Evolutionary conservation across 2,888 invertebrate genomes (phyloP), one percentile per base, ranked within the genome.

Genomic region (Tetragonula carbonaria): DNA sequence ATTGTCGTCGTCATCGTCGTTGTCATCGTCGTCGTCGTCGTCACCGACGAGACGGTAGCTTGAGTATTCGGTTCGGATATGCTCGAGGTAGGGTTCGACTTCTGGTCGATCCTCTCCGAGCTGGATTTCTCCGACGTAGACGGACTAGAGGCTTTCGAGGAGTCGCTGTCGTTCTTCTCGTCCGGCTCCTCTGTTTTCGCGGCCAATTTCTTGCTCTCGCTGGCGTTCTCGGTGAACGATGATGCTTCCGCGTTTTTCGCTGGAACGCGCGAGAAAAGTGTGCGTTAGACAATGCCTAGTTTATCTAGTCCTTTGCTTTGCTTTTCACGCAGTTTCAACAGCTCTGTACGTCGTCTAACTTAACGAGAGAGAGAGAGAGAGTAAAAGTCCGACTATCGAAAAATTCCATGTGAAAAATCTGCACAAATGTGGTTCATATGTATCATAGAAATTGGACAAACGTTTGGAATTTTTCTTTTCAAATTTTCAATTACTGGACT

Each of bases 121-220:
- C 93, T 94, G 33, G 94, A 94, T 62, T 93, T 94, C 70, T 93
- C 94, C 28, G 93, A 94, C 11, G 93, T 92, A 11, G 93, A 92
- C 2, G 93, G 92, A 74, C 93, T 93, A 78, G 93, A 92, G 5
- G 91, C 88, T 78, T 92, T 91, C 8, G 93, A 93, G 18, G 91
- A 89, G 38, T 87, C 76, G 70, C 91, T 92, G 51, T 92, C 93
- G 14, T 84, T 82, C 51, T 88, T 89, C n/a, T 92, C 93, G 55
- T 90, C 91, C 16, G 88, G 82, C 6, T 87, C 88, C 65, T 90
- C 88, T 18, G 70, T 51, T 70, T 86, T 90, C 38, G 86, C 18
- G 4, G 68, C 70, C 4, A 85, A 87, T 51, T 86, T 91, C 50
- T 86, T 91, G 4, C 51, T 85, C n/a, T 53, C 66, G 14, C 6